Percentiles rank a stretch among this genome's conserved stretches.
Conservation (phyloP, 1,140 invertebrate genomes). For the Batillaria attramentaria region DNA sequence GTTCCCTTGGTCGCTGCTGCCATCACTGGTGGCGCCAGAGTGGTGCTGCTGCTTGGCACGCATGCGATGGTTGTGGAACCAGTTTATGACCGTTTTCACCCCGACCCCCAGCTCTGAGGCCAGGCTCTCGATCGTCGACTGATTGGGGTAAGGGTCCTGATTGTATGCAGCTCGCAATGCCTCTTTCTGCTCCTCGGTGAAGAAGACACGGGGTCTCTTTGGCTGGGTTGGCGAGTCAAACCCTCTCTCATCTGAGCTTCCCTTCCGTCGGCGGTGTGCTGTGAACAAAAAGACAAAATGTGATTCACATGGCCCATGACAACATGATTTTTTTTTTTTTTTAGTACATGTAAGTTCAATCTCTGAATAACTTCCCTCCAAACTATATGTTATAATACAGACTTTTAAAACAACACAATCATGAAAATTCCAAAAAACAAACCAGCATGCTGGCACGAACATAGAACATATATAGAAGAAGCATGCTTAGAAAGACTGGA, state of each 20-base stretch:
- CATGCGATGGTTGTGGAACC: conserved; percentile 99
- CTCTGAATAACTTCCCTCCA: no score
- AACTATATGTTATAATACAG: not conserved
- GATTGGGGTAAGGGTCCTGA: conserved; percentile 96
- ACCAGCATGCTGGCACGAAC: no score
- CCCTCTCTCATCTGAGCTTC: conserved; percentile 60
- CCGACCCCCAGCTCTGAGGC: conserved; percentile 92
- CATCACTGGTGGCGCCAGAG: conserved; percentile 36
- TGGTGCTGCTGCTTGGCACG: conserved; percentile 83
- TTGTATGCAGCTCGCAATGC: conserved; percentile 93
- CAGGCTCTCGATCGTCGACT: conserved; percentile 95
- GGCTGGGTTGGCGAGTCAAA: conserved; percentile 62
- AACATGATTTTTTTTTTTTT: not conserved
- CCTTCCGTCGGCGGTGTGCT: conserved; percentile 61
- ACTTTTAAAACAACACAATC: not conserved
- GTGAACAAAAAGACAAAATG: conserved; percentile 43
- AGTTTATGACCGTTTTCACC: conserved; percentile 94
- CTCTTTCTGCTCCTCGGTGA: conserved; percentile 99
- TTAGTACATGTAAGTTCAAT: no score
- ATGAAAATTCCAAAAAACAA: no score
- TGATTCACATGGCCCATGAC: not conserved
- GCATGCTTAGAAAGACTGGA: no score
- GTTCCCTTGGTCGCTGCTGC: conserved; percentile 26
- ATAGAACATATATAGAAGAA: no score
- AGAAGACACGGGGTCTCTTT: conserved; percentile 83